Evolutionary conservation across 2,888 invertebrate genomes (phyloP), one percentile per base, ranked within the genome.

Genomic region (Heteropelma amictum): DNA sequence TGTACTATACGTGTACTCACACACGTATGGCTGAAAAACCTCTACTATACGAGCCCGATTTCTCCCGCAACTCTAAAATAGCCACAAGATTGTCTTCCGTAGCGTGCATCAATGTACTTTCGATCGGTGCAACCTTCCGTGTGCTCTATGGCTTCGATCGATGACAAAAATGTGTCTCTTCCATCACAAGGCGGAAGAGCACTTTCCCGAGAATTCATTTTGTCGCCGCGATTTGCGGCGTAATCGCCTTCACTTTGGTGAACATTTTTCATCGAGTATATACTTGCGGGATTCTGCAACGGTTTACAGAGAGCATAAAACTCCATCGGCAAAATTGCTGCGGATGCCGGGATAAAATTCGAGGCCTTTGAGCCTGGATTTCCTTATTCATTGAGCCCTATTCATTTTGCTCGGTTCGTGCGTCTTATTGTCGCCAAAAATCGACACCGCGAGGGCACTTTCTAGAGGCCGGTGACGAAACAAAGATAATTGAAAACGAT

Each of bases 81-180:
- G 45, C 54, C 30, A 8, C 26, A 54, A 14, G 61, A 54, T 60
- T 33, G 28, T 28, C 8, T 14, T 21, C 23, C n/a, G n/a, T n/a
- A n/a, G n/a, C 30, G 26, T 30, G 33, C 35, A 49, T 72, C 54
- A 67, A 51, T 35, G 60, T 67, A 53, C 61, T 49, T 67, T 42
- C 72, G 68, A 73, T 68, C 73, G 56, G 51, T 68, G 49, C 19
- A 35, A 7, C 33, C 19, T 30, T 45, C 23, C 40, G 60, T 45
- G 45, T 30, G 26, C 23, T 53, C 45, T 28, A 42, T 21, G 19
- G 51, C 30, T 60, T 51, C n/a, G 6, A 30, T 45, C 33, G 45
- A 45, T 51, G 40, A 19, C 64, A 51, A 64, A 35, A 64, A 64
- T 38, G 35, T 63, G 38, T 49, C 21, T 17, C 35, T 33, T 26